Evolutionary conservation across 64 coral and sea anemone genomes (phyloP).

Genomic region (Orbicella faveolata): DNA sequence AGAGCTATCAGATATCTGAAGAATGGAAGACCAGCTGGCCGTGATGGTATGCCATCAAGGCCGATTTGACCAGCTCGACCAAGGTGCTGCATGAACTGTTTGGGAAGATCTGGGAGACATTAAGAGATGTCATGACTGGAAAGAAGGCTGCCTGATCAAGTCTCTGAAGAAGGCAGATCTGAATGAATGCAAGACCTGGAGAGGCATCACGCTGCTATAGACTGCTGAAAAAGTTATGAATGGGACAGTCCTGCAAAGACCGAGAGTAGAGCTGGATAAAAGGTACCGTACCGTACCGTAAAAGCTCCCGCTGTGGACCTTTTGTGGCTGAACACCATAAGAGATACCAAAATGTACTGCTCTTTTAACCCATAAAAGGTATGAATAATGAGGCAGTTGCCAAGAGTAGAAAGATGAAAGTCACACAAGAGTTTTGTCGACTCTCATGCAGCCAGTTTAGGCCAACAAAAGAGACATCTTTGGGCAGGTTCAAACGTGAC

Average conservation of each 20-base stretch:
- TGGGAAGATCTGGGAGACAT: not conserved
- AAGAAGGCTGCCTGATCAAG: slow-evolving; percentile 11
- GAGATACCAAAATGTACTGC: no score
- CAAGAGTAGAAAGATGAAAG: no score
- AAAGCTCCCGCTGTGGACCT: no score
- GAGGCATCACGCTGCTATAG: not conserved
- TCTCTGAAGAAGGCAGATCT: not conserved
- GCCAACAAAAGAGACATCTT: no score
- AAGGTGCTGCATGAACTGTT: not conserved
- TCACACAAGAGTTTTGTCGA: no score
- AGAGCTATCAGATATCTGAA: not conserved
- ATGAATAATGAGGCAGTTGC: no score
- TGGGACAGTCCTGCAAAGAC: not conserved
- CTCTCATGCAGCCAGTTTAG: no score
- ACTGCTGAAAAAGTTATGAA: not conserved
- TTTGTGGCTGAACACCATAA: no score
- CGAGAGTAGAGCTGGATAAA: not conserved
- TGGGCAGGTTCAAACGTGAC: no score
- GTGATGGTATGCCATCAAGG: not conserved
- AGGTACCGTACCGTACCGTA: no score
- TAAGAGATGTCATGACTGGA: not conserved
- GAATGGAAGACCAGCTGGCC: not conserved
- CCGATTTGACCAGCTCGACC: not conserved
- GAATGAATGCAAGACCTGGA: slow-evolving; percentile 13
- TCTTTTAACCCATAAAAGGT: no score